A percentile compares a stretch with the other conserved stretches of the same genome.
Conservation (phyloP, 2,113 vertebrate species). For the Bubalus kerabau region DNA sequence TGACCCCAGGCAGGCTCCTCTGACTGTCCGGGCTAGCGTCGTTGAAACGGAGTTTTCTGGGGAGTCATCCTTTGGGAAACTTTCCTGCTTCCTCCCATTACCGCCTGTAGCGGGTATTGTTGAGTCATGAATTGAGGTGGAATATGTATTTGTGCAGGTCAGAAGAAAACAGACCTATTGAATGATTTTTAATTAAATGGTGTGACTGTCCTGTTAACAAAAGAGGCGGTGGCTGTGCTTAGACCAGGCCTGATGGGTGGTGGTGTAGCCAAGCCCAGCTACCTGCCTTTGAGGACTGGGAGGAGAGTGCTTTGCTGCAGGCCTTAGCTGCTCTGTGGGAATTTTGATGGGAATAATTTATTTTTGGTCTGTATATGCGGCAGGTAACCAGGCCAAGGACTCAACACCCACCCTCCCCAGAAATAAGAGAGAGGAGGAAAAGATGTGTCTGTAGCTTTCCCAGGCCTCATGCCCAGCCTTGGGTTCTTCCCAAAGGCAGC, state of each 20-base stretch:
- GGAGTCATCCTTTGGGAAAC: not conserved
- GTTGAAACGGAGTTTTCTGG: not conserved
- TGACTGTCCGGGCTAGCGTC: fast-evolving
- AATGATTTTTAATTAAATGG: slow-evolving; percentile 64
- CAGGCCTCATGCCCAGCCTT: not conserved
- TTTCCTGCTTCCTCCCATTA: not conserved
- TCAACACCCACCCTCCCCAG: not conserved
- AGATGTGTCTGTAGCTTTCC: not conserved
- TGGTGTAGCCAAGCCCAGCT: fast-evolving
- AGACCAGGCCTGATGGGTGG: not conserved
- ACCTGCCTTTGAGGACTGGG: not conserved
- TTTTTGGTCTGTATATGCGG: not conserved
- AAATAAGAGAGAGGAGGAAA: not conserved
- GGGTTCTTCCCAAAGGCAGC: not conserved
- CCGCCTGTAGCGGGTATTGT: not conserved
- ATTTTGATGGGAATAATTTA: not conserved
- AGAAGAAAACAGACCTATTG: slow-evolving; percentile 15
- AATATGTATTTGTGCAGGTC: slow-evolving; percentile 12
- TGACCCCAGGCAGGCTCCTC: not conserved
- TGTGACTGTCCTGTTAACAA: slow-evolving; percentile 52
- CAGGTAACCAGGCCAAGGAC: not conserved
- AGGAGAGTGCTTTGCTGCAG: not conserved
- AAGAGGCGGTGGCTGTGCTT: not conserved
- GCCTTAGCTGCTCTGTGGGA: not conserved
- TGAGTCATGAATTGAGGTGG: not conserved